phyloP scores from a whole-genome alignment of 1,140 invertebrate species.

The Oncopeltus fasciatus region DNA sequence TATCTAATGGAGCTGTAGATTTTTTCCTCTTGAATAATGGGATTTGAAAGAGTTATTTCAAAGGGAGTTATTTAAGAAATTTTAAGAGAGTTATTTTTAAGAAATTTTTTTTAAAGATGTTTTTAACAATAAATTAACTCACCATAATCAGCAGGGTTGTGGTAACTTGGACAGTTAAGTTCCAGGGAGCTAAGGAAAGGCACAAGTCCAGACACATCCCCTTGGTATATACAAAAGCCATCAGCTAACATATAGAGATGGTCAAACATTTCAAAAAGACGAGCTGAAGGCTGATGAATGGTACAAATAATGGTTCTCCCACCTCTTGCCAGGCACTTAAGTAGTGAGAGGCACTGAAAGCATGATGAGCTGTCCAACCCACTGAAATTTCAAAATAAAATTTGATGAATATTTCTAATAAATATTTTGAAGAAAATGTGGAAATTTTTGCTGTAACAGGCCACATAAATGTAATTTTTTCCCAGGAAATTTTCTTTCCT shows the following conservation, averaged over 20 bases:
- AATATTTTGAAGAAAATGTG: too few relatives aligned
- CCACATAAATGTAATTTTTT: too few relatives aligned
- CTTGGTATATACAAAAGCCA: slow-evolving; percentile 78
- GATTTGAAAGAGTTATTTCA: too few relatives aligned
- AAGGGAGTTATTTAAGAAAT: too few relatives aligned
- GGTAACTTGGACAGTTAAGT: slow-evolving; percentile 74
- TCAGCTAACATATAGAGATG: slow-evolving; percentile 70
- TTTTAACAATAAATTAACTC: slow-evolving; percentile 29
- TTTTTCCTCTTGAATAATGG: too few relatives aligned
- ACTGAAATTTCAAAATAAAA: too few relatives aligned
- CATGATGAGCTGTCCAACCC: slow-evolving; percentile 84
- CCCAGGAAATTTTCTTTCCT: too few relatives aligned
- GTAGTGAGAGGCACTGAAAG: slow-evolving; percentile 65
- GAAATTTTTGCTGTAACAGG: too few relatives aligned
- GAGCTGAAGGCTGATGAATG: slow-evolving; percentile 88
- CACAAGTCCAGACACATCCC: slow-evolving; percentile 51
- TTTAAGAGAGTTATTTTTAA: too few relatives aligned
- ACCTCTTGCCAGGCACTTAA: slow-evolving; percentile 69
- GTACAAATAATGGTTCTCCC: slow-evolving; percentile 84
- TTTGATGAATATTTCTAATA: too few relatives aligned
- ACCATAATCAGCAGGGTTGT: slow-evolving; percentile 90
- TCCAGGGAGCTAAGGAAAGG: slow-evolving; percentile 63
- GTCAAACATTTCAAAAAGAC: slow-evolving; percentile 91
- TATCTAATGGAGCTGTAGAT: too few relatives aligned
- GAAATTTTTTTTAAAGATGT: too few relatives aligned